Evolutionary conservation across 2,888 invertebrate genomes (phyloP).

Genomic region (Boloria euphrosyne): DNA sequence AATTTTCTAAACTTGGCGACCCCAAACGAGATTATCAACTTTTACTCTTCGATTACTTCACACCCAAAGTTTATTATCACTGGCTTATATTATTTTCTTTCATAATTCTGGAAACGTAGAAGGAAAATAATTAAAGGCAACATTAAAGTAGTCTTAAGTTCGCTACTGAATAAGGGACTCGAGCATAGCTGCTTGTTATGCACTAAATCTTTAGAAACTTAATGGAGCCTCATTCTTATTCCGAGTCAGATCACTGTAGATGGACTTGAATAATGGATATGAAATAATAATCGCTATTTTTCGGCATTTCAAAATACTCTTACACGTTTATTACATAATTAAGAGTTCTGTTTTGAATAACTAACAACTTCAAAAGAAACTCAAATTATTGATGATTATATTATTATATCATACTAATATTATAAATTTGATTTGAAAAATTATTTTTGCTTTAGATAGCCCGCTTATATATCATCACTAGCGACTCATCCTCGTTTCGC

Average conservation of each 20-base stretch:
- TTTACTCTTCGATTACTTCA: constrained; percentile 73
- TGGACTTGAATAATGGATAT: constrained; percentile 47
- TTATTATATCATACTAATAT: no score
- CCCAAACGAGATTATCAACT: constrained; percentile 75
- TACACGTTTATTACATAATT: neutral
- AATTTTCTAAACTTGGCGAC: constrained; percentile 66
- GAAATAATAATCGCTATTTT: constrained; percentile 60
- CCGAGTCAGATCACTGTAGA: constrained; percentile 60
- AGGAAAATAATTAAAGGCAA: constrained; percentile 50
- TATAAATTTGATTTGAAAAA: no score
- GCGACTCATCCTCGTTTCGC: no score
- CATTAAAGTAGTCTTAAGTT: constrained; percentile 46
- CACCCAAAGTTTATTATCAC: constrained; percentile 30
- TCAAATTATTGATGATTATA: neutral
- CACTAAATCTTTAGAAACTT: constrained; percentile 65
- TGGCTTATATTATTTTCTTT: constrained; percentile 52
- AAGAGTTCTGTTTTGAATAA: neutral
- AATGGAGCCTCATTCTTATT: constrained; percentile 76
- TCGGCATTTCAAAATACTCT: constrained; percentile 14
- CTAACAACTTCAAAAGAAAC: neutral
- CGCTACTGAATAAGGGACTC: constrained; percentile 47
- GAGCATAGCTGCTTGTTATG: constrained; percentile 62
- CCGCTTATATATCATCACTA: no score
- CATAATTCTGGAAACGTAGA: constrained; percentile 6
- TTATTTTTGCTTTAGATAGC: no score